phyloP scores from a whole-genome alignment of 92 coral and sea anemone genomes.

The Epizoanthus stellaris region DNA sequence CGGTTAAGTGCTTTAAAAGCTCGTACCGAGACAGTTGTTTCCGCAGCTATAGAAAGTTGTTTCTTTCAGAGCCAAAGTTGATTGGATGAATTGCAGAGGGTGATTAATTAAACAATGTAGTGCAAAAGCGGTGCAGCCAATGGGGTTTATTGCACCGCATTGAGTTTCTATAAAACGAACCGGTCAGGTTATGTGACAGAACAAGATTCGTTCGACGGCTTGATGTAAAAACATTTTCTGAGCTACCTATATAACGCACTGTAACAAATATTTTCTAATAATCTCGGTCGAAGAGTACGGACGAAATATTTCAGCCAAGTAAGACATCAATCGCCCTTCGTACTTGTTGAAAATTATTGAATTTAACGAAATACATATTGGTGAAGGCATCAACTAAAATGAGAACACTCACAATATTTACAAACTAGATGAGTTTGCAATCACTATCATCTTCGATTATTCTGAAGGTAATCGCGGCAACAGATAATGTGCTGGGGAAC shows the following conservation, averaged over 20 bases:
- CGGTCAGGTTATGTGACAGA: background rate
- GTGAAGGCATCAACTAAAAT: background rate
- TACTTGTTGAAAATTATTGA: no score
- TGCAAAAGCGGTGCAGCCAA: background rate
- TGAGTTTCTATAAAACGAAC: background rate
- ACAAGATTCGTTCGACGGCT: background rate
- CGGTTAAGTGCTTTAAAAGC: background rate
- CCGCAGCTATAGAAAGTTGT: background rate
- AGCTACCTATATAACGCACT: no score
- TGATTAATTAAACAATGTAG: background rate
- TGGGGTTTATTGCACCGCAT: background rate
- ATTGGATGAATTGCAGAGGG: constrained; percentile 6
- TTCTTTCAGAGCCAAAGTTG: background rate
- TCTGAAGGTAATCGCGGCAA: background rate
- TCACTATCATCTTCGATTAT: background rate
- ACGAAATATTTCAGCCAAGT: no score
- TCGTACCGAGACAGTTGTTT: background rate
- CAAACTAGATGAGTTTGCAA: background rate
- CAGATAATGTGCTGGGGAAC: background rate
- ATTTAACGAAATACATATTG: background rate
- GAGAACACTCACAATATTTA: background rate
- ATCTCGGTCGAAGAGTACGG: no score
- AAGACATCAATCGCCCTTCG: no score
- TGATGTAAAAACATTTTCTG: background rate
- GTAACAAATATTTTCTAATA: no score